Evolutionary conservation across 2,113 vertebrate genomes (phyloP), one percentile per base, ranked within the genome.

Genomic region (Sapayoa aenigma): DNA sequence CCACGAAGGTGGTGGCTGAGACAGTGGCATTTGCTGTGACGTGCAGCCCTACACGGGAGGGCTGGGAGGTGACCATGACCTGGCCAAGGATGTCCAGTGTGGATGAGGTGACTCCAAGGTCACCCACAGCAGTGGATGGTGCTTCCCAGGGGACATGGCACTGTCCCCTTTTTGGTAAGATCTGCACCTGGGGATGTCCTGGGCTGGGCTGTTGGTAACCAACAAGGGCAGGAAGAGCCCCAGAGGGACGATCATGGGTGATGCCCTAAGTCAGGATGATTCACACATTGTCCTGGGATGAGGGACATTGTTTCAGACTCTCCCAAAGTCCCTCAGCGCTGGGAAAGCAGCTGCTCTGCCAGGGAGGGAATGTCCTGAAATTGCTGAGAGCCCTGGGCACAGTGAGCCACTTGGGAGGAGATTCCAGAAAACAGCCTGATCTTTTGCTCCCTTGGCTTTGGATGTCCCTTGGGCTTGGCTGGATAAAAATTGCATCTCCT

Each of bases 341-440:
- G 47, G 39, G 12, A 3, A 18, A 90, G 42, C 44, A 79, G 39
- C 35, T 68, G 66, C 52, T 79, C 50, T 81, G 31, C 80, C 52
- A 11, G 1, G 0, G 4, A 55, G 9, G 21, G 28, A 12, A 24
- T 9, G 18, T 12, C 55, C 80, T 19, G 12, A 42, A 69, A 25
- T 42, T 75, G n/a, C 65, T 5, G 17, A 5, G 41, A 42, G 23
- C 20, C 30, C 41, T 1, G 2, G 14, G 14, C 35, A 2, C 12
- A 2, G 2, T 0, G 31, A 62, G 11, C 7, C 7, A 3, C 52
- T 49, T 0, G 0, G n/a, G 52, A 60, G 41, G 14, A 39, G n/a
- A 35, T 30, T 65, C 79, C 60, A 68, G 78, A 47, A 23, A 86
- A 14, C 9, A 47, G 19, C 58, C 55, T 56, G 68, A 37, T 7